These are phyloP conservation scores for Thymelicus lineola DNA, from an alignment of 2,888 invertebrate genomes.

Conservation along the genomic window DNA sequence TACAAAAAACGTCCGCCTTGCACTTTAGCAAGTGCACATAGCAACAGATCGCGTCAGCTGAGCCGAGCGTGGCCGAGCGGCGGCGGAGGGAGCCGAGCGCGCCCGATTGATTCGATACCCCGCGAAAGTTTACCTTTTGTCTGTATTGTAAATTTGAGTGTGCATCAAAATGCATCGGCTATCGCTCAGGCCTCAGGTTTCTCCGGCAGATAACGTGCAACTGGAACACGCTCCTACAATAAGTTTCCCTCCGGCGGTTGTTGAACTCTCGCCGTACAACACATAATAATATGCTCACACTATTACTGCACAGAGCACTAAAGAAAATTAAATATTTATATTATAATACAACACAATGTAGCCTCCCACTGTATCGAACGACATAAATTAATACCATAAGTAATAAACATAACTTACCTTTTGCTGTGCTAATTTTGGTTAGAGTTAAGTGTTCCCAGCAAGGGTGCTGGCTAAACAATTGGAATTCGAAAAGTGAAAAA, in stretches of 20 bases:
- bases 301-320: no score
- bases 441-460: no score
- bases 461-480: no score
- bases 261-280: conserved; percentile 7
- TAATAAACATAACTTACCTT: no score
- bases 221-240: conserved; percentile 25
- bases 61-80: conserved; percentile 54
- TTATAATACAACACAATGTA: no score
- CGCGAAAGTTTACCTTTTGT: conserved; percentile 38
- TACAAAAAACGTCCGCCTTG: conserved; percentile 56
- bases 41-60: conserved; percentile 81
- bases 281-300: no score
- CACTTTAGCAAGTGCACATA: conserved; percentile 68
- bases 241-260: background rate
- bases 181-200: conserved; percentile 27
- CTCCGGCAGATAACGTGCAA: conserved; percentile 21
- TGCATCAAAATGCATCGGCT: conserved; percentile 37
- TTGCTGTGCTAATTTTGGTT: no score
- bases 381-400: no score
- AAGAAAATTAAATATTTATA: no score
- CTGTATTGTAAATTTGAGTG: conserved; percentile 36
- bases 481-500: no score
- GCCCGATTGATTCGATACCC: conserved; percentile 60
- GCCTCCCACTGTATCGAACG: no score
- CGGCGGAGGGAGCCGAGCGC: conserved; percentile 52